Base-by-base conservation (phyloP, 2,888 invertebrate genomes). In the Coecobrya sp. region DNA sequence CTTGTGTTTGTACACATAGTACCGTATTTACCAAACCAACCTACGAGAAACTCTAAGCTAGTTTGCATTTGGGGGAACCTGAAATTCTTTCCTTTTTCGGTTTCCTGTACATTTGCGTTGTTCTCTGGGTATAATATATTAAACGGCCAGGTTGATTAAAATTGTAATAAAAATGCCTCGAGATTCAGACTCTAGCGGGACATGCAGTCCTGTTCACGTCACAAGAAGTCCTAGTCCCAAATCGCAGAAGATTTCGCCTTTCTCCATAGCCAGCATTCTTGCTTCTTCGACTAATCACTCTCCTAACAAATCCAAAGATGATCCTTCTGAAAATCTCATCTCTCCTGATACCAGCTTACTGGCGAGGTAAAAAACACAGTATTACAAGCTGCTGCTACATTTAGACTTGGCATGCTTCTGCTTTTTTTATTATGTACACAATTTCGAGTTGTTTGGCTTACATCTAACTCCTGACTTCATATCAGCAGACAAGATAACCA, bases 241-340 rank as follows among this genome's bases (percentile, higher is more conserved):
- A 86, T 94, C 94, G 86, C 94, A 93, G 81, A 95, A 95, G 91
- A 90, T 94, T 55, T 94, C 94, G 27, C 95, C 95, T 45, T 95
- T 95, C 81, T 95, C 95, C 42, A 95, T 95, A 45, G 95, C 95
- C 45, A 95, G 95, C 91, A 95, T 95, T 45, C 89, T 95, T 42
- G 94, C 95, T 7, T 94, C 94, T 0, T 94, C 95, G 0, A 94
- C 94, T 16, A 94, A 93, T 87, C 93, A 94, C 89, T 93, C 94
- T 19, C 86, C 94, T 19, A 93, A 91, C 81, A 94, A 93, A 86
- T 93, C 92, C 55, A 93, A 94, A 81, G 93, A 92, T 68, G 94
- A 94, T 89, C 84, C 81, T 68, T 52, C 94, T 25, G 95, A 95
- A 86, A 91, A 85, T 88, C 92, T 95, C 16, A 93, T 94, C 30